Percentiles rank a stretch among this genome's conserved stretches.
These are phyloP conservation scores for Bufo bufo DNA, from an alignment of 2,113 vertebrate genomes.

Conservation along the genomic window DNA sequence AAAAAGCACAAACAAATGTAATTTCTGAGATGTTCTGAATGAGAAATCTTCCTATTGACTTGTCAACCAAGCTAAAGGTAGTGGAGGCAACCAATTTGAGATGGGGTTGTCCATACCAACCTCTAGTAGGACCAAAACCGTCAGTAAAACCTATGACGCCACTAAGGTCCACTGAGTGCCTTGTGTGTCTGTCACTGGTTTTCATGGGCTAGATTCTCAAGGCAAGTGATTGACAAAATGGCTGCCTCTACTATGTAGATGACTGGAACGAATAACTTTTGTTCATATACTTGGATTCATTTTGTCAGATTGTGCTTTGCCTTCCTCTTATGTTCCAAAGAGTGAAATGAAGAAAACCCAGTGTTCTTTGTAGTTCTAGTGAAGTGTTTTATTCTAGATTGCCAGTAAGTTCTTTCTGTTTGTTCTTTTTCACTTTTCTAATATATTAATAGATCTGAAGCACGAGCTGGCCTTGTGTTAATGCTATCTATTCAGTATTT, in stretches of 20 bases:
- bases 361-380: slow-evolving; percentile 44
- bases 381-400: slow-evolving; percentile 14
- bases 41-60: background rate
- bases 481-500: slow-evolving; percentile 75
- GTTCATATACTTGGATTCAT: background rate
- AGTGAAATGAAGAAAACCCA: slow-evolving; percentile 39
- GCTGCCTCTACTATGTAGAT: slow-evolving; percentile 9
- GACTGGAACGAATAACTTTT: background rate
- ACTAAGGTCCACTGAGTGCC: background rate
- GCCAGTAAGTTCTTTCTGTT: slow-evolving; percentile 31
- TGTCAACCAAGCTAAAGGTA: background rate
- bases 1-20: slow-evolving; percentile 15
- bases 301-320: slow-evolving; percentile 24
- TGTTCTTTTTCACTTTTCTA: slow-evolving; percentile 61
- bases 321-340: slow-evolving; percentile 22
- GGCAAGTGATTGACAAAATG: background rate
- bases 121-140: background rate
- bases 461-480: slow-evolving; percentile 78
- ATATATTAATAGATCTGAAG: slow-evolving; percentile 65
- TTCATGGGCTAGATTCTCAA: background rate
- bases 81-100: background rate
- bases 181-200: background rate
- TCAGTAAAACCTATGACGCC: background rate
- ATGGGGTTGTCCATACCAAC: background rate
- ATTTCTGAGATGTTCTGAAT: slow-evolving; percentile 22